Evolutionary conservation across 2,888 invertebrate genomes (phyloP), one percentile per base, ranked within the genome.

Genomic region (Drosophila nr. fundita): DNA sequence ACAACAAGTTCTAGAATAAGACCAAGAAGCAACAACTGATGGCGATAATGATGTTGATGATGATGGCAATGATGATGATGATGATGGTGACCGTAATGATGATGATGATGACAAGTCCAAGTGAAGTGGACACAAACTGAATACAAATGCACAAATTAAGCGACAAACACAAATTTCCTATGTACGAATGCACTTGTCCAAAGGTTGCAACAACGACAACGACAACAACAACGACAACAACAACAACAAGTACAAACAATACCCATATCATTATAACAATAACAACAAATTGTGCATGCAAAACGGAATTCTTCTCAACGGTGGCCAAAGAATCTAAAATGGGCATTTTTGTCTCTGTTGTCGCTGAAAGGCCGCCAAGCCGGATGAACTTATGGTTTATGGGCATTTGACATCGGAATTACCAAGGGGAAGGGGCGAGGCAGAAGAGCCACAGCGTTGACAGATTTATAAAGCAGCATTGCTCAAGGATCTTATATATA

Each of bases 171-270:
- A 85, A 87, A 87, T 84, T 87, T 87, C 84, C 87, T 80, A 84
- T 87, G 82, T 83, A 75, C 82, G 62, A 80, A 85, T 87, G 87
- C 87, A 87, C 87, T 87, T 87, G 87, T 82, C 82, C 85, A 89
- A 80, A 78, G 89, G 82, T 78, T 82, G 80, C 70, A 68, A 48
- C 55, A 29, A 55, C 52, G 18, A 24, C 50, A 42, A 42, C 42
- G 21, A 6, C 29, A 54, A 36, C 34, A 36, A 36, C 24, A 34
- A 34, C 21, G 15, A 38, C 66, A 55, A 40, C 29, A 30, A 40
- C 5, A 30, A 40, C 15, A 42, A 58, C 45, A 48, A 59, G 6
- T 29, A n/a, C 29, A 59, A 48, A 59, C 40, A 74, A 32, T 70
- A n/a, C 54, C 66, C 70, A 73, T 63, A 73, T 73, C 58, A 67